Evolutionary conservation across 1,140 invertebrate genomes (phyloP), one percentile per base, ranked within the genome.

Genomic region (Acromyrmex heyeri): DNA sequence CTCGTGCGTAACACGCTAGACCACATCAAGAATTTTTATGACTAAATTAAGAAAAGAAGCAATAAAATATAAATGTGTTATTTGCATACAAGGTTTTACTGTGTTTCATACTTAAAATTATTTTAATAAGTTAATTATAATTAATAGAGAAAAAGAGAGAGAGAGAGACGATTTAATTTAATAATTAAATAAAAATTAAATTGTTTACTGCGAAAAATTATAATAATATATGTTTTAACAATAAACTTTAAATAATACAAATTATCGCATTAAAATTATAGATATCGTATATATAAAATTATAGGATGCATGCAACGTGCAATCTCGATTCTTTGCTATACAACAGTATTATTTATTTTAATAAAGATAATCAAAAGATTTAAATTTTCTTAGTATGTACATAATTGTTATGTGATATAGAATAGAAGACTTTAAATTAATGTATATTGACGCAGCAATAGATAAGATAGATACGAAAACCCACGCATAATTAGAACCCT

Each of bases 141-240:
- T 16, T 30, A 64, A 62, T 2, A 30, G 27, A 30, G 27, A 30
- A 3, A 30, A 3, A 30, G 3, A 27, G 4, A 30, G 2, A 62
- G 34, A 34, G 34, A 34, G 34, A 34, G 34, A 34, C 6, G 30
- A 64, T 18, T 64, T 18, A 18, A 64, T 30, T 62, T 64, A 64
- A 64, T 24, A 59, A 59, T 59, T 44, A 30, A 62, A 64, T 64
- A 30, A 64, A 59, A 21, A 64, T 30, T 38, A 38, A 34, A n/a
- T 65, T 65, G 12, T 38, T 65, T 18, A 64, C 27, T 34, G 27
- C 0, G 0, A 67, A 50, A 64, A 44, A 34, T 10, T 48, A 21
- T 21, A 69, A 50, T 69, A 14, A 69, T 12, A 30, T 12, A 14
- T 44, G 2, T 48, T 21, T 3, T 50, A 69, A 21, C 12, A 24